Evolutionary conservation across 2,113 vertebrate species (phyloP).

Genomic region (Sorex araneus): DNA sequence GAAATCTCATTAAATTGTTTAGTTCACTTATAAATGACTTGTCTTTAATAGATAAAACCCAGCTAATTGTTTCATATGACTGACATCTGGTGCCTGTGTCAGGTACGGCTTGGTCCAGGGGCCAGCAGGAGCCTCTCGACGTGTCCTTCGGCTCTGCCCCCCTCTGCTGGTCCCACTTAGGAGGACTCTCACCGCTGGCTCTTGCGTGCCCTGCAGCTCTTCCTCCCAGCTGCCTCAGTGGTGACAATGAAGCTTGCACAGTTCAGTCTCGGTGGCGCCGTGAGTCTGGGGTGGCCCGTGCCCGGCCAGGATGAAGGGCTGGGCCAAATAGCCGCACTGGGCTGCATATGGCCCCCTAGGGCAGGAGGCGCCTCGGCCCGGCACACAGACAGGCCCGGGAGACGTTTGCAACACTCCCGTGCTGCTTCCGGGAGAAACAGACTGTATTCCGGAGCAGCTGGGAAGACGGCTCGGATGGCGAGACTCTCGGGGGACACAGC

Average conservation of each 20-base stretch:
- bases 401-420: background rate
- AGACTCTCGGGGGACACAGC: too few relatives aligned
- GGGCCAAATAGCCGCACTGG: background rate
- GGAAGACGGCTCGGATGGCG: background rate
- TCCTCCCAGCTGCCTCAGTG: background rate
- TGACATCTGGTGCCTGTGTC: background rate
- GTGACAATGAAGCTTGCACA: background rate
- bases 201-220: background rate
- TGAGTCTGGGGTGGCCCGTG: background rate
- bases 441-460: background rate
- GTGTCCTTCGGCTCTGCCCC: background rate
- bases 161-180: background rate
- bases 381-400: background rate
- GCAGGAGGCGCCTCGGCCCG: background rate
- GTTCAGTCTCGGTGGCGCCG: background rate
- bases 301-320: background rate
- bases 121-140: background rate
- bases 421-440: conserved; percentile 3
- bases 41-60: background rate
- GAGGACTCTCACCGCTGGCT: background rate
- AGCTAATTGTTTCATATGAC: background rate
- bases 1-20: background rate
- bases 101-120: background rate
- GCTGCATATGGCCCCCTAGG: background rate
- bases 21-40: background rate